Evolutionary conservation across 2,113 vertebrate species (phyloP), one percentile per base, ranked within the genome.

Genomic region (Gallinago undulata): DNA sequence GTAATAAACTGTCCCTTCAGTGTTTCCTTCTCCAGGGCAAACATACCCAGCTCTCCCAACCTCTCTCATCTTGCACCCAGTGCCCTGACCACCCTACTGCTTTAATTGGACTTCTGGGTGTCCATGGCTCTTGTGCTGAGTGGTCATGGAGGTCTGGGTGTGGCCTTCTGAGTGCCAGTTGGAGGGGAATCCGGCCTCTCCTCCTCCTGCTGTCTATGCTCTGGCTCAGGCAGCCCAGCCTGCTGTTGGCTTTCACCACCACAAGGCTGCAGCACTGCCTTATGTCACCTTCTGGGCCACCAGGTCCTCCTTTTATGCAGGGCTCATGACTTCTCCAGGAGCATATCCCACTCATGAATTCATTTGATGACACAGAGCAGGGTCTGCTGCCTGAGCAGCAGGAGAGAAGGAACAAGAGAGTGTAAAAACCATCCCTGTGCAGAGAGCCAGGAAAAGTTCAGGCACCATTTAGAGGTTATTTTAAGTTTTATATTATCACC

Each of bases 401-500:
- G 47, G 60, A 68, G 28, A 63, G 30, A 17, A 19, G 27, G 11
- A 13, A 13, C 5, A 4, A 84, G 23, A 18, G 5, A 19, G 1
- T 3, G 5, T 1, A 3, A 28, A 50, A 13, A 0, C 10, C 24
- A 3, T 22, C 50, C 35, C 37, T 2, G 1, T 4, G 31, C 4
- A 57, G 35, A 13, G 28, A 13, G 2, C 3, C 7, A 31, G 5
- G 6, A 53, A 7, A 51, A 73, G 8, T 60, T 19, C 2, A 2
- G 7, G 28, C 33, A 17, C 10, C 8, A 1, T 15, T 43, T 24
- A 18, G 9, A 9, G 1, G 23, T 9, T 47, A 10, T 4, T 56
- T 87, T 7, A 16, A 30, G 4, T 1, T 28, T 75, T 67, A 5
- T 31, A 11, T 24, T 2, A 2, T 33, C 31, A 11, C 5, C 6